These are phyloP conservation scores for Pentalonia nigronervosa DNA, from an alignment of 1,140 invertebrate genomes.

Conservation along the genomic window DNA sequence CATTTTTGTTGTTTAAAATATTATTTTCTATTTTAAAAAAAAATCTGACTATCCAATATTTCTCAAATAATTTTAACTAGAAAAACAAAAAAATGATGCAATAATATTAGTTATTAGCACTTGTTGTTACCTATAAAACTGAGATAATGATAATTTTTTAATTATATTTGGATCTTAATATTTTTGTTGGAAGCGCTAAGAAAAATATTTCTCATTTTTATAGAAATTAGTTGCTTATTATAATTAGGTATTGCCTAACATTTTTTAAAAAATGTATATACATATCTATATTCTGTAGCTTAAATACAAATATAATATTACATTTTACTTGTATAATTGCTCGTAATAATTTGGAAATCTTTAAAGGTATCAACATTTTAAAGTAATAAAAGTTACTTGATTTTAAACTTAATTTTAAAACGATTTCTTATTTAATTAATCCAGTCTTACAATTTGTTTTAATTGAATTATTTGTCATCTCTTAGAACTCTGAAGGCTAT, in stretches of 20 bases:
- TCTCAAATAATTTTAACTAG: background rate
- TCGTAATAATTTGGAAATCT: too few relatives aligned
- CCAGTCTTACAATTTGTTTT: background rate
- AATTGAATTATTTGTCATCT: background rate
- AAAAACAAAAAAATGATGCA: background rate
- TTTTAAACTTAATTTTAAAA: background rate
- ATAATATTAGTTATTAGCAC: background rate
- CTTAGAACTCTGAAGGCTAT: conserved; percentile 48
- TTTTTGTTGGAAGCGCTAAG: background rate
- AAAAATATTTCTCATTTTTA: background rate
- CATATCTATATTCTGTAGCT: too few relatives aligned
- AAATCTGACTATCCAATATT: background rate
- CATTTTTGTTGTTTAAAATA: background rate
- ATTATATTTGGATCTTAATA: background rate
- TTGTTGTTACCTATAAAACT: background rate
- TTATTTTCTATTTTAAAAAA: background rate
- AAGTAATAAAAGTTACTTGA: background rate
- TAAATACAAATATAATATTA: too few relatives aligned
- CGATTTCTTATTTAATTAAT: background rate
- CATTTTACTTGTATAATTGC: too few relatives aligned
- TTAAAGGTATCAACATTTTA: too few relatives aligned
- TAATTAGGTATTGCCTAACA: background rate
- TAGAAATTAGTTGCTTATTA: background rate
- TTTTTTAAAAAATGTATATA: background rate
- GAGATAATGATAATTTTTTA: background rate